Evolutionary conservation across 2,797 vertebrate genomes (phyloP).

Genomic region (Steatocranus sp.): DNA sequence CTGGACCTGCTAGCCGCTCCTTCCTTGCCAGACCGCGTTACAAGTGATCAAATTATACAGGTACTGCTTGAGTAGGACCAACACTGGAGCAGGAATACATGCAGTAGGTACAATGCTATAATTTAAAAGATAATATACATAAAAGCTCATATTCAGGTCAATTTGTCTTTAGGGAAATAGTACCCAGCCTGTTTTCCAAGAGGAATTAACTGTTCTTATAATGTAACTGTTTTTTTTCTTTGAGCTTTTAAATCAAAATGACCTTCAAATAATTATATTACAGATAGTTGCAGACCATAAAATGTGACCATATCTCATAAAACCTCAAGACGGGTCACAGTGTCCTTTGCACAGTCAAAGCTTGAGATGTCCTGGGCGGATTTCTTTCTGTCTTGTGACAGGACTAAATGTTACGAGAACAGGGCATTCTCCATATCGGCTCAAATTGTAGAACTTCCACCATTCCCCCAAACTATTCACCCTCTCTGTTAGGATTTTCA

Average conservation of each 20-base stretch:
- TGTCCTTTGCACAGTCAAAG: not conserved
- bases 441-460: not conserved
- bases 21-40: not conserved
- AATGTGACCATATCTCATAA: slow-evolving; percentile 12
- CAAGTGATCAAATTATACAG: slow-evolving; percentile 23
- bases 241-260: slow-evolving; percentile 30
- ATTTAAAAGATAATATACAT: not conserved
- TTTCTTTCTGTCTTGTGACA: not conserved
- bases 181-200: not conserved
- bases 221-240: slow-evolving; percentile 4
- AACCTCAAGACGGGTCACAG: not conserved
- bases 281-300: slow-evolving; percentile 13
- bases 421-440: not conserved
- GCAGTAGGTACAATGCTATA: not conserved
- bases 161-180: not conserved
- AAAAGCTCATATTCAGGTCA: not conserved
- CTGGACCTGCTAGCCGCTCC: not conserved
- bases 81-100: not conserved
- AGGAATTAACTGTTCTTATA: not conserved
- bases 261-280: slow-evolving; percentile 27
- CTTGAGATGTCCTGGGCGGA: not conserved
- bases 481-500: not conserved
- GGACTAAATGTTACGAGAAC: not conserved
- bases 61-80: not conserved
- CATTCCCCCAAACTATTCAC: not conserved